phyloP scores from a whole-genome alignment of 1,140 invertebrate genomes.

The Procambarus virginalis region DNA sequence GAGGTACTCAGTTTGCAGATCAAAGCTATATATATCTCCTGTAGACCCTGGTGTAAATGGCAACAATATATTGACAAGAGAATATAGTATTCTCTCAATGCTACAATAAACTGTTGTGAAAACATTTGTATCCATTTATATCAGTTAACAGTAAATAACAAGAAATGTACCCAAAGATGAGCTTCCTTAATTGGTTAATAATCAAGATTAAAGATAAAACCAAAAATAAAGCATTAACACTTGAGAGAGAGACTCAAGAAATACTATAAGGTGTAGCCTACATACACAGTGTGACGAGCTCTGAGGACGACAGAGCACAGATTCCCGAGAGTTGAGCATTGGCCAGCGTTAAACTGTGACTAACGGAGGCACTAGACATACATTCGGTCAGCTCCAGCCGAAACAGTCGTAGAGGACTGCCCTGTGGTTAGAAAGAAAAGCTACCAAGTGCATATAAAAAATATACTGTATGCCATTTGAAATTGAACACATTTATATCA shows the following conservation, averaged over 20 bases:
- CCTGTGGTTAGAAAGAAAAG: not conserved
- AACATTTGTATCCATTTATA: too few relatives aligned
- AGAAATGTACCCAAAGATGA: too few relatives aligned
- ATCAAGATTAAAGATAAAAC: not conserved
- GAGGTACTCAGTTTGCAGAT: conserved; percentile 17
- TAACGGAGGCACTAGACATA: not conserved
- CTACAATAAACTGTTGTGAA: too few relatives aligned
- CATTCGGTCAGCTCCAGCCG: not conserved
- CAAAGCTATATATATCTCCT: conserved; percentile 28
- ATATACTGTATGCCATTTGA: too few relatives aligned
- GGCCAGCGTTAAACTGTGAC: not conserved
- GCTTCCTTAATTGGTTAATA: too few relatives aligned
- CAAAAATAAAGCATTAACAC: not conserved
- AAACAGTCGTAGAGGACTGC: not conserved
- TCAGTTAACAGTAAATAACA: too few relatives aligned
- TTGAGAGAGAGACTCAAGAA: too few relatives aligned
- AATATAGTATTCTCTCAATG: too few relatives aligned
- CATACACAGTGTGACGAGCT: conserved; percentile 33
- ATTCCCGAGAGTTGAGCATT: conserved; percentile 26
- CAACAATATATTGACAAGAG: too few relatives aligned
- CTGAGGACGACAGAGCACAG: conserved; percentile 33
- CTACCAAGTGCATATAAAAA: too few relatives aligned
- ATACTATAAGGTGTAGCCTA: not conserved
- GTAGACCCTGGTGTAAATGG: conserved; percentile 22
- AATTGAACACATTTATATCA: too few relatives aligned